Base-by-base conservation (phyloP, 2,797 vertebrate species). In the Sebastes reedi region DNA sequence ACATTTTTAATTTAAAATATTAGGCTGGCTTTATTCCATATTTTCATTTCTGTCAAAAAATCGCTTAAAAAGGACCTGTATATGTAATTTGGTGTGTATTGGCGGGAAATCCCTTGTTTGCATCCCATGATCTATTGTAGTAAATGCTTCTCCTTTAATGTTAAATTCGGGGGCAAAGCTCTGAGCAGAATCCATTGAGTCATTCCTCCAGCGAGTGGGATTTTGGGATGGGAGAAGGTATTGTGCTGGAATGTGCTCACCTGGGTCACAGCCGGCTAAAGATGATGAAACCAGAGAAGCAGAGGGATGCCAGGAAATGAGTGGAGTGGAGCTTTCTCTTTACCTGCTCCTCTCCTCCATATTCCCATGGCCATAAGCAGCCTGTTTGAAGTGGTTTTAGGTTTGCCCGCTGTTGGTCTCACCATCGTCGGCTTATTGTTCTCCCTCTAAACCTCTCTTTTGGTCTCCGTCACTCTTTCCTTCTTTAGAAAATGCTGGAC, bases 401-500 rank as follows among this genome's bases (percentile, higher is more conserved):
- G 71, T 73, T 88, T 89, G 66, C 86, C 80, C 73, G 82, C 80
- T 82, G 27, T 84, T 74, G 65, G 52, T 89, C 79, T 93, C 79
- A 65, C 81, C 87, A 56, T 79, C 72, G 65, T 59, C 80, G 70
- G 64, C 76, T 90, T 81, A 85, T 90, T 92, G 84, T 87, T 83
- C 80, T 76, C 78, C 69, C 56, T 82, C 79, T 88, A 82, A 90
- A 80, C 18, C 27, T 84, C 50, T 80, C 87, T 39, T 36, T 85
- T 86, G 81, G 77, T 87, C 77, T 77, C 58, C 88, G 83, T 82
- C 79, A 80, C 67, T 82, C 69, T 91, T 77, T 84, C 75, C 81
- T 61, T 71, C 83, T 89, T 89, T 89, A 98, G 97, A 98, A 98
- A 95, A 97, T 97, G 95, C 92, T 97, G 95, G 97, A 97, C 18